Base-by-base conservation (phyloP, 2,888 invertebrate species). In the Eulithis prunata region DNA sequence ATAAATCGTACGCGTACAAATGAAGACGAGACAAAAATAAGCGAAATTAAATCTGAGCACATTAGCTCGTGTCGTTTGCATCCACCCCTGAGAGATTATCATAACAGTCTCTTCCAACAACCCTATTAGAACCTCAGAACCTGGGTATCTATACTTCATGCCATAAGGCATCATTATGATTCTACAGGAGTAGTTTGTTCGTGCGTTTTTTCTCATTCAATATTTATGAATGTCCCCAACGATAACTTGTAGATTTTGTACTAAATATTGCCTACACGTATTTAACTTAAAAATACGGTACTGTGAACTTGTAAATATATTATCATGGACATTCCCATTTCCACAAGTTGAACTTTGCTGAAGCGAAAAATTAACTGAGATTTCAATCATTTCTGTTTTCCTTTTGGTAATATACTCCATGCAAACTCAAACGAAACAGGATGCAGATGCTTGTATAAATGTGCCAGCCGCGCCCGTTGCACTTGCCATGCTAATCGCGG, bases 401-500 rank as follows among this genome's bases (percentile, higher is more conserved):
- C 10, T 41, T 8, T 41, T 41, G 10, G 47, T 47, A 14, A 46
- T n/a, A 46, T 46, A 46, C 4, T 46, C 7, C 8, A 47, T 14
- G 47, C 13, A 13, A 45, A 49, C 12, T 7, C 45, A 55, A 55
- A 28, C 45, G 21, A 52, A 56, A 12, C 57, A 54, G 56, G 8
- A 47, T 21, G 56, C 66, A 13, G 7, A 14, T 14, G 51, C 54
- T 56, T 56, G 59, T 61, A 45, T 57, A 88, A 90, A 87, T 80
- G 72, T 75, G 82, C 83, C 82, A 76, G 80, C 81, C 83, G 82
- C 76, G 80, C 81, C 79, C 75, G 74, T 77, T 78, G 78, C 83
- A 89, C 87, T 90, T 87, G 83, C 79, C 79, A 87, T 81, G 84
- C 86, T 90, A 89, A 91, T 90, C 89, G 85, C 76, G 78, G 79